These are phyloP conservation scores for Lepus timidus DNA, from an alignment of 2,113 vertebrate genomes.

Conservation along the genomic window DNA sequence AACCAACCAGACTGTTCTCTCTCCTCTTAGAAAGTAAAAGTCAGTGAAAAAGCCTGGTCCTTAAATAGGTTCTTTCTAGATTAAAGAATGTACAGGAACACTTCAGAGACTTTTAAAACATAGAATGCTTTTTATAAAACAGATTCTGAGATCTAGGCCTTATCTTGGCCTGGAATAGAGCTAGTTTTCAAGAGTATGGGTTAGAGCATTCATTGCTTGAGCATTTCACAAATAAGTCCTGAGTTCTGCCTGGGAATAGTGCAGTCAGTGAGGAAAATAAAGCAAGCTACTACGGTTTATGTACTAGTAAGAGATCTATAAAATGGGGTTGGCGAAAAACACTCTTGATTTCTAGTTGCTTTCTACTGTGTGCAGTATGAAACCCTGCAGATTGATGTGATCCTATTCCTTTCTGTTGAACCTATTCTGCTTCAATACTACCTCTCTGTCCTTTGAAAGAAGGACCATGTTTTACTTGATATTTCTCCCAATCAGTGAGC, in stretches of 20 bases:
- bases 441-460: slow-evolving; percentile 19
- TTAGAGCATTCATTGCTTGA: neutral
- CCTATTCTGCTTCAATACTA: neutral
- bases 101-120: neutral
- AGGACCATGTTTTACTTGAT: slow-evolving; percentile 39
- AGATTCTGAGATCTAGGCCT: neutral
- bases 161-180: neutral
- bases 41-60: neutral
- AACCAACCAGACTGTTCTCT: neutral
- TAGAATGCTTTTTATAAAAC: neutral
- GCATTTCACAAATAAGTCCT: neutral
- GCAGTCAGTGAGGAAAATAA: neutral
- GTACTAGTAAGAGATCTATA: neutral
- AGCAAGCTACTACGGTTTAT: neutral
- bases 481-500: neutral
- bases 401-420: neutral
- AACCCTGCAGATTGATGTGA: neutral
- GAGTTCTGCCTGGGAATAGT: slow-evolving; percentile 13
- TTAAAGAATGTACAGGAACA: neutral
- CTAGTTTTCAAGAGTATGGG: neutral
- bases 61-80: neutral
- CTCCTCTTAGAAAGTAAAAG: neutral
- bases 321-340: neutral
- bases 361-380: neutral
- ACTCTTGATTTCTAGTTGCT: neutral